These are phyloP conservation scores for Drosophila vallismaia DNA, from an alignment of 2,888 invertebrate species.

Conservation along the genomic window DNA sequence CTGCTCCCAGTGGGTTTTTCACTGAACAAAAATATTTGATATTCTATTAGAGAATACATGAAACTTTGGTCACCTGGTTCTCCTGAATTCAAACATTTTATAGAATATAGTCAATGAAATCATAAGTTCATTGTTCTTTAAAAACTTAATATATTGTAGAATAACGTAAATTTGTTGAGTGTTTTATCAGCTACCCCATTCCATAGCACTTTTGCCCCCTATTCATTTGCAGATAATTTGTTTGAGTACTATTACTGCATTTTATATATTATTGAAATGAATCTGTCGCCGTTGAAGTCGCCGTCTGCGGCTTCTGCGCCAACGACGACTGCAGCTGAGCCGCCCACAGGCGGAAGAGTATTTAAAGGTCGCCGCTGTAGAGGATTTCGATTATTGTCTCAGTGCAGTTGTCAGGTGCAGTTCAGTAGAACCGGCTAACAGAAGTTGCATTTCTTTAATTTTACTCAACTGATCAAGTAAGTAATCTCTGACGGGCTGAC, in stretches of 20 bases:
- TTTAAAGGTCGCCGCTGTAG: conserved; percentile 21
- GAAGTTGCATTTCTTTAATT: conserved; percentile 33
- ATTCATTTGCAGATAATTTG: conserved; percentile 39
- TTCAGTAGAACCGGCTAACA: conserved; percentile 27
- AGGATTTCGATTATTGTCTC: conserved; percentile 41
- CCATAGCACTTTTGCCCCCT: background rate
- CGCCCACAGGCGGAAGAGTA: conserved; percentile 30
- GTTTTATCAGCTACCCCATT: no score
- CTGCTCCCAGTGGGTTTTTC: background rate
- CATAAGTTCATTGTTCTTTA: no score
- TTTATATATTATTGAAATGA: conserved; percentile 38
- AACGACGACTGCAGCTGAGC: conserved; percentile 12
- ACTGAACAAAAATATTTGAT: conserved; percentile 4
- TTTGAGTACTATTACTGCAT: conserved; percentile 22
- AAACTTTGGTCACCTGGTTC: no score
- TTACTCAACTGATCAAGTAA: conserved; percentile 27
- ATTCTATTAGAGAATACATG: no score
- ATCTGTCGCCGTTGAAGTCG: conserved; percentile 6
- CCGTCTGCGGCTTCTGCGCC: background rate
- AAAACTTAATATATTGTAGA: no score
- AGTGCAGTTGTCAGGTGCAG: conserved; percentile 46
- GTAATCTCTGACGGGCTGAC: conserved; percentile 10
- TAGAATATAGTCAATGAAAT: no score
- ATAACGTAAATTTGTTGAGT: no score
- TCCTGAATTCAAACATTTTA: no score